Conservation (phyloP, 2,113 vertebrate species). For the Polyodon spathula region DNA sequence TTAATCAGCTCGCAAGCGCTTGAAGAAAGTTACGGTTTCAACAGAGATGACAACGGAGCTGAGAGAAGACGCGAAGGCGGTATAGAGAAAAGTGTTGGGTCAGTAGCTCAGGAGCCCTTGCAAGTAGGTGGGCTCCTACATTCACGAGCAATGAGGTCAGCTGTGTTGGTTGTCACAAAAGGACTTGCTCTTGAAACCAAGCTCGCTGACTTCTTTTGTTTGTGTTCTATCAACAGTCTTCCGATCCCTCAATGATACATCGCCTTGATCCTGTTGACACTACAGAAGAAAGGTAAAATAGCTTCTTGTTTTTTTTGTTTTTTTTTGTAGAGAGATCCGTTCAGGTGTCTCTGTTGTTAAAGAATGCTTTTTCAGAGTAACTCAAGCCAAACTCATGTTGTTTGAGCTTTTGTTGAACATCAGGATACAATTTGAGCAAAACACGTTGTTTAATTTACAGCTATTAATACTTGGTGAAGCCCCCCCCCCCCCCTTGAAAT, state of each 20-base stretch:
- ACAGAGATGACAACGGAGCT: not conserved
- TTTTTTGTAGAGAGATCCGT: not conserved
- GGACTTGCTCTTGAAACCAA: not conserved
- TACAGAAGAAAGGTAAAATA: constrained; percentile 13
- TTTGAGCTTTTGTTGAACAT: too few relatives aligned
- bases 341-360: not conserved
- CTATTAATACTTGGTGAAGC: too few relatives aligned
- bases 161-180: constrained; percentile 4
- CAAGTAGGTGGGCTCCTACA: not conserved
- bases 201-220: not conserved
- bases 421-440: too few relatives aligned
- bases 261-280: constrained; percentile 4
- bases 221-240: constrained; percentile 15
- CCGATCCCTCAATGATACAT: constrained; percentile 5
- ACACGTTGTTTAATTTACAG: too few relatives aligned
- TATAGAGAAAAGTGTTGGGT: not conserved
- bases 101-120: not conserved
- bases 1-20: not conserved
- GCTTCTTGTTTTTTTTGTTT: not conserved
- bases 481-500: too few relatives aligned
- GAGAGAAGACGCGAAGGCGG: not conserved
- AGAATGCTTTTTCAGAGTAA: too few relatives aligned
- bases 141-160: not conserved
- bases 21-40: not conserved
- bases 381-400: too few relatives aligned